Conservation (phyloP, 1,140 invertebrate species). For the Meloidogyne hapla region DNA sequence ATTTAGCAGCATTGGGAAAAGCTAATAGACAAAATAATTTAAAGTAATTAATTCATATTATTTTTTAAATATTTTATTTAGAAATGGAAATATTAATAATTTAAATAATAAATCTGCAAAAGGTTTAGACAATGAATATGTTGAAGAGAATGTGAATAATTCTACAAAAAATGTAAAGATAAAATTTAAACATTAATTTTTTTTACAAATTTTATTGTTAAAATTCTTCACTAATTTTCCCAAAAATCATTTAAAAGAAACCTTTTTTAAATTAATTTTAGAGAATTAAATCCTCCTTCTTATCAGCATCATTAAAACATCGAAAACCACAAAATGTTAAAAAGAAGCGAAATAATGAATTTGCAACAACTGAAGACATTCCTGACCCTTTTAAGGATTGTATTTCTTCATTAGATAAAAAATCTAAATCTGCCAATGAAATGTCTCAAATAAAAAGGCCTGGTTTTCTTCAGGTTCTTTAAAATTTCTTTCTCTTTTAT, state of each 20-base stretch:
- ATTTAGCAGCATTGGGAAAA: neutral
- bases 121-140: neutral
- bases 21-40: neutral
- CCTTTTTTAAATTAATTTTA: neutral
- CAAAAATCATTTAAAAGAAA: too few relatives aligned
- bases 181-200: too few relatives aligned
- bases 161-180: too few relatives aligned
- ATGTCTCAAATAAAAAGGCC: constrained; percentile 1
- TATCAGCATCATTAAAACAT: neutral
- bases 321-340: neutral
- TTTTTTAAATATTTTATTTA: neutral
- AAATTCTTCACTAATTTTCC: too few relatives aligned
- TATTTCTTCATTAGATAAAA: neutral
- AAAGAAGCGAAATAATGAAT: neutral
- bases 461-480: neutral
- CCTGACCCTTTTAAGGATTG: neutral
- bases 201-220: too few relatives aligned
- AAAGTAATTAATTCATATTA: neutral
- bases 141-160: neutral
- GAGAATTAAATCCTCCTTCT: neutral
- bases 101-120: neutral
- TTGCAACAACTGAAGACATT: constrained; percentile 22
- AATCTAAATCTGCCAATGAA: constrained; percentile 20
- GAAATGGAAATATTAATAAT: neutral
- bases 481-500: neutral